Conservation (phyloP, 2,888 invertebrate genomes). For the Trichogramma evanescens region DNA sequence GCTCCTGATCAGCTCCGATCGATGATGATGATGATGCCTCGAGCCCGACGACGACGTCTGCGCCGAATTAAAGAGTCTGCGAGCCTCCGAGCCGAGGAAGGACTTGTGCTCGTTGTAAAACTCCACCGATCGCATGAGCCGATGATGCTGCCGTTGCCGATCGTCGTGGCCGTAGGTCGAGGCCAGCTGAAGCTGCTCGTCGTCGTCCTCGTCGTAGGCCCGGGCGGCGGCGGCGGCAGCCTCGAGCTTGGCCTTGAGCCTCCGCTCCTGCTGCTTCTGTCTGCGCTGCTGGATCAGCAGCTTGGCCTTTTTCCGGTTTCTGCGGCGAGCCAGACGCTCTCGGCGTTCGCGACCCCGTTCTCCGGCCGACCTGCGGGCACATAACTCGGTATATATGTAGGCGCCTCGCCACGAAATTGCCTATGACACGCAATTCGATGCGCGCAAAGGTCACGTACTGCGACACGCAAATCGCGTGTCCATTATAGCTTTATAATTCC, state of each 20-base stretch:
- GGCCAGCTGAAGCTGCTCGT: not conserved
- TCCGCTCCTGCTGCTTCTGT: not conserved
- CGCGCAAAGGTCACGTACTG: slow-evolving; percentile 3
- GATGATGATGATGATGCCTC: not conserved
- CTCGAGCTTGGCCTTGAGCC: slow-evolving; percentile 5
- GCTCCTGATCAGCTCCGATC: not conserved
- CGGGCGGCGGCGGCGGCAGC: not conserved
- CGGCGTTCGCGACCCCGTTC: slow-evolving; percentile 7
- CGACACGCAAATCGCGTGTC: too few species aligned
- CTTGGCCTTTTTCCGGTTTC: not conserved
- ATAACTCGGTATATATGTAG: not conserved
- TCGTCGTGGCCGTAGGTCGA: slow-evolving; percentile 30
- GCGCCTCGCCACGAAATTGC: not conserved
- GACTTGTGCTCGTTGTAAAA: slow-evolving; percentile 36
- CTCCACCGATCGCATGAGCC: slow-evolving; percentile 35
- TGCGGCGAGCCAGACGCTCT: not conserved
- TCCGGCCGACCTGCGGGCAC: not conserved
- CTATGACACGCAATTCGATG: too few species aligned
- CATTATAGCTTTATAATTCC: too few species aligned
- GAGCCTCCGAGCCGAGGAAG: slow-evolving; percentile 28
- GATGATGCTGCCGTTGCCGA: slow-evolving; percentile 27
- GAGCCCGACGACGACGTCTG: too few species aligned
- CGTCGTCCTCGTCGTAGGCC: not conserved
- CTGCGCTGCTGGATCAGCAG: not conserved
- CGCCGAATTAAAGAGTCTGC: slow-evolving; percentile 12